Evolutionary conservation across 2,888 invertebrate genomes (phyloP), one percentile per base, ranked within the genome.

Genomic region (Gisinianus flammeolus): DNA sequence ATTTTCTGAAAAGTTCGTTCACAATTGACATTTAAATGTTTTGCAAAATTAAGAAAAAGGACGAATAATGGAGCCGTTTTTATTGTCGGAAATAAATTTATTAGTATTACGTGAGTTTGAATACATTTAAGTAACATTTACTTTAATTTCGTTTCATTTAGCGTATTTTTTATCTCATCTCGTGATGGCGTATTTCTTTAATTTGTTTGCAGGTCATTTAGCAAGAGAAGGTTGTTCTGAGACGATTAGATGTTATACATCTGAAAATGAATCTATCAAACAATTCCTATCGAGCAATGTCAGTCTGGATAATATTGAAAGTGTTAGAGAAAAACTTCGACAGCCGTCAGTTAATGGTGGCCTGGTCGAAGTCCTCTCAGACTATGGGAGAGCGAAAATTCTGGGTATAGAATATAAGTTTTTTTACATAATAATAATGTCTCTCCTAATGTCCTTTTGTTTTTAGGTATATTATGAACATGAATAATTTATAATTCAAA

Each of bases 131-230:
- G n/a, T n/a, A n/a, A n/a, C n/a, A n/a, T n/a, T n/a, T n/a, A n/a
- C n/a, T n/a, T n/a, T n/a, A n/a, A n/a, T n/a, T n/a, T n/a, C n/a
- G n/a, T n/a, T n/a, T n/a, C n/a, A n/a, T n/a, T n/a, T n/a, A n/a
- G n/a, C n/a, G n/a, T n/a, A n/a, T n/a, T n/a, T n/a, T n/a, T n/a
- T n/a, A n/a, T n/a, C n/a, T n/a, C n/a, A n/a, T n/a, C n/a, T n/a
- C n/a, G n/a, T n/a, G n/a, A n/a, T n/a, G n/a, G n/a, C n/a, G n/a
- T n/a, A n/a, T n/a, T n/a, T n/a, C n/a, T n/a, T n/a, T n/a, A n/a
- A n/a, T n/a, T n/a, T n/a, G n/a, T 24, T 62, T 62, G 66, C 52
- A 79, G 79, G 79, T 10, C 79, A 79, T 58, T 76, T 79, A 31
- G 79, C 76, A 44, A 56, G 76, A 24, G 76, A 76, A 33, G 76